A percentile compares a stretch with the other conserved stretches of the same genome.
These are phyloP conservation scores for Apteryx owenii DNA, from an alignment of 2,113 vertebrate species.

Conservation along the genomic window DNA sequence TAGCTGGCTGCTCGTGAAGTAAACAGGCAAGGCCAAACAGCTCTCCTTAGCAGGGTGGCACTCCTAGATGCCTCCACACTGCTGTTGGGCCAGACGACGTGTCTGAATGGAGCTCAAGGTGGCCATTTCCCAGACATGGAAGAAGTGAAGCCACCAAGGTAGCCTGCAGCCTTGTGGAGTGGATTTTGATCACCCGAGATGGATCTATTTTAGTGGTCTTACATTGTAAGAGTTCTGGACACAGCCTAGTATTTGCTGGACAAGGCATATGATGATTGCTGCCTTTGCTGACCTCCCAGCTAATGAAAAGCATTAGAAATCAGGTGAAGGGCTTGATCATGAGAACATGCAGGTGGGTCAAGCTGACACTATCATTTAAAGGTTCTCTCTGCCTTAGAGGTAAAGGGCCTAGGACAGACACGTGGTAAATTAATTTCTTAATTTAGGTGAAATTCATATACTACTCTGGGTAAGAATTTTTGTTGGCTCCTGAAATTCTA, in stretches of 20 bases:
- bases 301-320: background rate
- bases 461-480: no score
- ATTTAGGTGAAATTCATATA: no score
- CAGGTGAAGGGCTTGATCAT: no score
- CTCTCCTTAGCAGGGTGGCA: rapidly evolving
- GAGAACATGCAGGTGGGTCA: no score
- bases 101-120: background rate
- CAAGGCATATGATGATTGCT: background rate
- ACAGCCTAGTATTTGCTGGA: background rate
- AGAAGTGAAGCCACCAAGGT: background rate
- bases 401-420: no score
- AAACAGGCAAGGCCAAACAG: background rate
- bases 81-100: rapidly evolving
- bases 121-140: background rate
- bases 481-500: no score
- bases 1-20: no score
- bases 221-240: background rate
- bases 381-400: no score
- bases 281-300: background rate
- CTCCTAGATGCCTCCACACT: background rate
- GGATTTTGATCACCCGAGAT: background rate
- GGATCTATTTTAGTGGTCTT: background rate
- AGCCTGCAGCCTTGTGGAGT: background rate
- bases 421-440: no score
- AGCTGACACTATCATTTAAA: no score